Evolutionary conservation across 2,797 vertebrate genomes (phyloP).

Genomic region (Sebastes hubbsi): DNA sequence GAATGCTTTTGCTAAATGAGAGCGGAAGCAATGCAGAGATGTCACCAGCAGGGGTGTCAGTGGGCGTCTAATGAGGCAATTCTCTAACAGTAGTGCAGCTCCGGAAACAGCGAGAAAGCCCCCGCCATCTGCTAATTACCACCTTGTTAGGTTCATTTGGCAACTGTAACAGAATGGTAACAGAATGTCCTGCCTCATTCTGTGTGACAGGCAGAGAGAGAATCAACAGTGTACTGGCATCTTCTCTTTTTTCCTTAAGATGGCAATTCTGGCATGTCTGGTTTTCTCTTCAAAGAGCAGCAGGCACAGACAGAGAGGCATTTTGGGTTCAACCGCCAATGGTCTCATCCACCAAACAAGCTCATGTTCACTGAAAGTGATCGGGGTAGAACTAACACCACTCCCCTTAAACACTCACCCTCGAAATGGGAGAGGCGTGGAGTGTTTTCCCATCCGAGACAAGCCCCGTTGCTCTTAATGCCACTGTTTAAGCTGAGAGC

Average conservation of each 20-base stretch:
- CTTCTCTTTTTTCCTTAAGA: conserved; percentile 6
- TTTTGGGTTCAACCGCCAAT: background rate
- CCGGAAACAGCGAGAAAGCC: conserved; percentile 37
- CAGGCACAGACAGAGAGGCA: background rate
- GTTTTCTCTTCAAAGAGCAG: background rate
- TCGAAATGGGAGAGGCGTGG: background rate
- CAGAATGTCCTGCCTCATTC: conserved; percentile 17
- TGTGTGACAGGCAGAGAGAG: conserved; percentile 29
- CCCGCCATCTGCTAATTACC: conserved; percentile 72
- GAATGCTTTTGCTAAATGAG: conserved; percentile 53
- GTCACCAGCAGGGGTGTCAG: conserved; percentile 68
- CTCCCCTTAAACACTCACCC: background rate
- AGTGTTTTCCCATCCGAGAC: background rate
- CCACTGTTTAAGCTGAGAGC: conserved; percentile 7
- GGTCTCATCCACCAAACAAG: background rate
- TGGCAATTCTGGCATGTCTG: background rate
- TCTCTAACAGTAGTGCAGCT: conserved; percentile 52
- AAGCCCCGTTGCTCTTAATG: background rate
- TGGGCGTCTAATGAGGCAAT: conserved; percentile 74
- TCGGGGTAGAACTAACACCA: background rate
- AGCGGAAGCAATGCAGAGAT: conserved; percentile 48
- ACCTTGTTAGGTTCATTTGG: conserved; percentile 66
- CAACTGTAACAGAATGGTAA: conserved; percentile 54
- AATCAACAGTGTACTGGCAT: conserved; percentile 29
- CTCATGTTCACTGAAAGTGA: background rate